Evolutionary conservation across 2,113 vertebrate genomes (phyloP).

Genomic region (Clarias macrocephalus): DNA sequence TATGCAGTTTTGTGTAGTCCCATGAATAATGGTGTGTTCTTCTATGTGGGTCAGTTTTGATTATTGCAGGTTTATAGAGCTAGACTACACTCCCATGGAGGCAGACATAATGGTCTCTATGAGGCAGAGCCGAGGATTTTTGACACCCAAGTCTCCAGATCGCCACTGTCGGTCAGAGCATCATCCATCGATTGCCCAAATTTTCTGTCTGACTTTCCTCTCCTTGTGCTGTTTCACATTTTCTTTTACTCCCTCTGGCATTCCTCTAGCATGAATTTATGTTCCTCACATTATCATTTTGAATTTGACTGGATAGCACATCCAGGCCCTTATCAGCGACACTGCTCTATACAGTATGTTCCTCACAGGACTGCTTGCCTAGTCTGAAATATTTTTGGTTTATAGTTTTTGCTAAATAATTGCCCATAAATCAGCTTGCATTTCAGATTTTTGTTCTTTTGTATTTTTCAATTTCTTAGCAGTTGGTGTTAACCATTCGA

Average conservation of each 20-base stretch:
- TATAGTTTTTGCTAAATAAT: neutral
- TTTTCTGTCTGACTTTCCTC: slow-evolving; percentile 24
- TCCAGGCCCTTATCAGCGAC: neutral
- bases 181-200: slow-evolving; percentile 53
- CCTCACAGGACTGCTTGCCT: slow-evolving; percentile 10
- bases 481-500: slow-evolving; percentile 26
- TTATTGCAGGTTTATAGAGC: slow-evolving; percentile 81
- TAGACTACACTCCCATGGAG: slow-evolving; percentile 81
- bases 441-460: neutral
- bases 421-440: slow-evolving; percentile 3
- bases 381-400: neutral
- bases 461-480: neutral
- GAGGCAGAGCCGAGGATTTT: slow-evolving; percentile 74
- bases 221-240: slow-evolving; percentile 55
- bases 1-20: slow-evolving; percentile 13
- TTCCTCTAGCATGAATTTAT: slow-evolving; percentile 38
- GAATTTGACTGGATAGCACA: slow-evolving; percentile 10
- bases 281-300: slow-evolving; percentile 11
- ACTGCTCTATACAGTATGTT: neutral
- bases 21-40: slow-evolving; percentile 63
- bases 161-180: slow-evolving; percentile 67
- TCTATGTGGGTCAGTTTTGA: slow-evolving; percentile 77
- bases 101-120: slow-evolving; percentile 78
- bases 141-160: slow-evolving; percentile 70
- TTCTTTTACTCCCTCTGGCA: slow-evolving; percentile 37